A percentile compares a stretch with the other conserved stretches of the same genome.
Evolutionary conservation across 2,888 invertebrate species (phyloP).

Genomic region (Galerucella pusilla): DNA sequence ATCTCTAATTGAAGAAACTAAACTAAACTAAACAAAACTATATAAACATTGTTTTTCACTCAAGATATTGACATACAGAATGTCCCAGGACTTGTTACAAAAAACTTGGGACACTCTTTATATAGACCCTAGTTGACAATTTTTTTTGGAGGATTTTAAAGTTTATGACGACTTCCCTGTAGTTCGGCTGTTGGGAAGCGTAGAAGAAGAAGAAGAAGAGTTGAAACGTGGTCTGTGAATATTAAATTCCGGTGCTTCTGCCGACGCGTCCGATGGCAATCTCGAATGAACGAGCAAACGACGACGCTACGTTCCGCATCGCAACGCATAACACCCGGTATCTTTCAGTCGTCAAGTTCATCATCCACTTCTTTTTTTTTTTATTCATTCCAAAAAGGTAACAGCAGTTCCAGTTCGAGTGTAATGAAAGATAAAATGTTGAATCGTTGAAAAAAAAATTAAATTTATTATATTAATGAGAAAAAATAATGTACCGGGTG

Average conservation of each 20-base stretch:
- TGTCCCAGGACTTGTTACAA: too few species aligned
- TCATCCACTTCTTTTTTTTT: not conserved
- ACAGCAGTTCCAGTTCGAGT: not conserved
- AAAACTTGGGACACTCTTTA: too few species aligned
- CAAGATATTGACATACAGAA: too few species aligned
- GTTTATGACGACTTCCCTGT: constrained; percentile 6
- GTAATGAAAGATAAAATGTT: too few species aligned
- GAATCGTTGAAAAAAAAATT: too few species aligned
- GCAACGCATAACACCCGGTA: not conserved
- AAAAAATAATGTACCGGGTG: too few species aligned
- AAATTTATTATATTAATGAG: too few species aligned
- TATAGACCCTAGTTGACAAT: not conserved
- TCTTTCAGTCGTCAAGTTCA: not conserved
- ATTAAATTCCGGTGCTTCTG: constrained; percentile 22
- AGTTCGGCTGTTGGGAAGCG: not conserved
- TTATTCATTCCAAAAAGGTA: not conserved
- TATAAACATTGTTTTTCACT: too few species aligned
- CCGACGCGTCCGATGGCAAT: constrained; percentile 15
- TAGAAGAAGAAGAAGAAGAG: constrained; percentile 10
- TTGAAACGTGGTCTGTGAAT: constrained; percentile 29
- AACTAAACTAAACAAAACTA: too few species aligned
- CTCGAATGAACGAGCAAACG: constrained; percentile 4
- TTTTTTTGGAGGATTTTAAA: not conserved
- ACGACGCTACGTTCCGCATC: constrained; percentile 3
- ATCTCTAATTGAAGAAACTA: too few species aligned